Base-by-base conservation (phyloP, 2,888 invertebrate genomes). In the Perdita meconis region DNA sequence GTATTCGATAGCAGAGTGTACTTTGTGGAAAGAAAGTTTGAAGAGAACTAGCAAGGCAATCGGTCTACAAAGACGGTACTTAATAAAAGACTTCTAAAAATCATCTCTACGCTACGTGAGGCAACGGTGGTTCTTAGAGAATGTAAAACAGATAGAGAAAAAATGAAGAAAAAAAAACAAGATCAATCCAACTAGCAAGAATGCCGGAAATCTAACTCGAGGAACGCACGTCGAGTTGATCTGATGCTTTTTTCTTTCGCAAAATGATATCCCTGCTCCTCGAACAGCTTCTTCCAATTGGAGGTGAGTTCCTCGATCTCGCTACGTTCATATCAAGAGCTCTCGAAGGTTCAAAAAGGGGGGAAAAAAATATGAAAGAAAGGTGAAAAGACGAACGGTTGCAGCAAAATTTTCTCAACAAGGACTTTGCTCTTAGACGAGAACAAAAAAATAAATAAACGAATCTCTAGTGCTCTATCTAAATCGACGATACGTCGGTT, bases 11-110 rank as follows among this genome's bases (percentile, higher is more conserved):
- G 63, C 47, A 22, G 0, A 10, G 22, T 55, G 53, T 64, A 22
- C 0, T 36, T 66, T 19, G 53, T 53, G 8, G 65, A 50, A 38
- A 55, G 60, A 24, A 30, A 42, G 42, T 13, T 22, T 47, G 40
- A 64, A 68, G 77, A 73, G 69, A 65, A 51, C 69, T 69, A 66
- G 38, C 68, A 60, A 73, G 68, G 57, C 65, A 60, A 59, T 51
- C 38, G 22, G 60, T 64, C 63, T 71, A 77, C 57, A 38, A 10
- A 64, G 53, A 67, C 38, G 57, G 19, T 55, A 30, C 26, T 66
- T 30, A 12, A 13, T 42, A 19, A 59, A 53, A 60, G 44, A 53
- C 34, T 38, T 70, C 63, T 78, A 78, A 53, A 34, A 55, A 50
- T 38, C 53, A 44, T 67, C 6, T 63, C 66, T 70, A 78, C 36